Conservation (phyloP, 2,888 invertebrate species). For the Orchestes rusci region DNA sequence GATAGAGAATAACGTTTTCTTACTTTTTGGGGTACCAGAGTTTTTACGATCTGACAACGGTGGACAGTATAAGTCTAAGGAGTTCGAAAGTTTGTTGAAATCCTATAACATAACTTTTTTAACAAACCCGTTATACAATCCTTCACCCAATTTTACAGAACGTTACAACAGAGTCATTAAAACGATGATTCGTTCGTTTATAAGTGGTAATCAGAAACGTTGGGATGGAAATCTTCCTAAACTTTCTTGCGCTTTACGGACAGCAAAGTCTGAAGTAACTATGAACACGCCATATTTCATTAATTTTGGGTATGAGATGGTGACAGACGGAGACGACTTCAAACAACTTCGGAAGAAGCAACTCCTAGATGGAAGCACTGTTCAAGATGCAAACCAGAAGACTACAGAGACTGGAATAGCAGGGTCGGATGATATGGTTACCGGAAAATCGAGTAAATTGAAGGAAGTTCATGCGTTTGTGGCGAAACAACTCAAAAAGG, state of each 20-base stretch:
- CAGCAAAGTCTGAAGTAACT: neutral
- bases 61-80: slow-evolving; percentile 1
- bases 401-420: neutral
- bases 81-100: too few species aligned
- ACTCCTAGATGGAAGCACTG: neutral
- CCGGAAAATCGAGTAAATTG: neutral
- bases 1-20: too few species aligned
- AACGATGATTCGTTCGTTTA: too few species aligned
- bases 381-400: neutral
- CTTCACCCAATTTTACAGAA: too few species aligned
- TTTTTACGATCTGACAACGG: too few species aligned
- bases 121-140: too few species aligned
- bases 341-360: neutral
- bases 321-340: neutral
- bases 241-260: neutral
- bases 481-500: neutral
- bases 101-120: too few species aligned
- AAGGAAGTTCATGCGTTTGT: neutral
- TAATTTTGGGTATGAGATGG: neutral
- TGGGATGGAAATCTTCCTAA: too few species aligned
- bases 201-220: too few species aligned
- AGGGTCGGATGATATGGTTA: neutral
- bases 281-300: neutral
- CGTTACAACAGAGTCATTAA: too few species aligned
- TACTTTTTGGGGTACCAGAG: too few species aligned